phyloP scores from a whole-genome alignment of 2,797 vertebrate genomes.

The Heliangelus exortis region DNA sequence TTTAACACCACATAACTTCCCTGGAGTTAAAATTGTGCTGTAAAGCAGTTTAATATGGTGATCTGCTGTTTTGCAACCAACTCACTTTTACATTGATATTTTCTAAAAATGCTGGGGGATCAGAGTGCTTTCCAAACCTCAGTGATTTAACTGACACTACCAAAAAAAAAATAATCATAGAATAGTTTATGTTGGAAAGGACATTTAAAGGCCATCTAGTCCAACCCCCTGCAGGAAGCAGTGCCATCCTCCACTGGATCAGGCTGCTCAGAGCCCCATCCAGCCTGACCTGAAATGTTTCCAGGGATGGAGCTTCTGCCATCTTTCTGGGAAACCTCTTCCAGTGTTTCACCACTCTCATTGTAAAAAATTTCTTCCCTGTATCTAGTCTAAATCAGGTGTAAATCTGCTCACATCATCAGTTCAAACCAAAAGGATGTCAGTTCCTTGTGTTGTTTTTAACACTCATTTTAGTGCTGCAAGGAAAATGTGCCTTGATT shows the following conservation, averaged over 20 bases:
- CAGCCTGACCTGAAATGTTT: neutral
- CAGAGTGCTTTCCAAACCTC: neutral
- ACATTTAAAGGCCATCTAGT: neutral
- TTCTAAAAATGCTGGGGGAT: neutral
- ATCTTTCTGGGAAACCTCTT: neutral
- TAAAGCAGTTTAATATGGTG: neutral
- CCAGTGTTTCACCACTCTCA: neutral
- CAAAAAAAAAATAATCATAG: neutral
- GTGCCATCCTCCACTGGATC: neutral
- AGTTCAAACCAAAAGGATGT: neutral
- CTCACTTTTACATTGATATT: neutral
- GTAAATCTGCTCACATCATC: neutral
- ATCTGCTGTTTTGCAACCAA: neutral
- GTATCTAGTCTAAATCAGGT: neutral
- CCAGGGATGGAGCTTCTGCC: neutral
- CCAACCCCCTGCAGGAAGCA: neutral
- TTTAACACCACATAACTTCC: neutral
- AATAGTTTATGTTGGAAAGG: neutral
- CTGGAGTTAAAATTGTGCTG: neutral
- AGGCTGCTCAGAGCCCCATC: neutral
- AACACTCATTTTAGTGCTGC: neutral
- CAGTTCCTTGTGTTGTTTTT: neutral
- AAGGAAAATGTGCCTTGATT: constrained; percentile 24
- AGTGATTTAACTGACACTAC: neutral
- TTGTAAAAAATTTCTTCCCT: accelerated